Base-by-base conservation (phyloP, 64 coral and sea anemone genomes). In the Astreopora myriophthalma region DNA sequence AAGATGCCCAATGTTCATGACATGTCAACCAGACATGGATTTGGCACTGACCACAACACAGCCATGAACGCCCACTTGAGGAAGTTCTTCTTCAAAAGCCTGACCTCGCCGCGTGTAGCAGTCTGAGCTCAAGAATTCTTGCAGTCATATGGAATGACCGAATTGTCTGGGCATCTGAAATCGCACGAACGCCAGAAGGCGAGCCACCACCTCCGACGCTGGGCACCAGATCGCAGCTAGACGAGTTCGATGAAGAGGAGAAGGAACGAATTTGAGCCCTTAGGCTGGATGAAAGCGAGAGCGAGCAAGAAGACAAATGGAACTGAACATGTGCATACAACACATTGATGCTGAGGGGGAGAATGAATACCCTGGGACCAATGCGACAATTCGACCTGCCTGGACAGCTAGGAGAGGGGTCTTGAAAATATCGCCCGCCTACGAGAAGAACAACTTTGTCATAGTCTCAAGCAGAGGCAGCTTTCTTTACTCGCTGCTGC, bases 1-100 rank as follows among this genome's bases (percentile, higher is more conserved):
- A 28, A 66, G 64, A 73, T 26, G 37, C 2, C 69, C 85, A 73
- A 87, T 87, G 27, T 52, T 74, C 42, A 73, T 73, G 38, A 73
- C 28, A 17, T 51, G 66, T 11, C 68, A 87, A 12, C 22, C 25
- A 22, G 27, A 73, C 5, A 37, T 87, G 48, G 23, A 73, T 20
- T 87, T 87, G 85, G 26, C 0, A 24, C 3, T 31, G 39, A 87
- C 13, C 64, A 87, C 26, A 49, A 55, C 7, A 34, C 14, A 2
- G 85, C 85, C 19, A 87, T 87, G 85, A 67, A 87, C 23, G 37
- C 25, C 28, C 39, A 42, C 9, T 25, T 60, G 17, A 44, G 30
- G 12, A 87, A 19, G 19, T 87, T 69, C 27, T 49, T 5, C 19
- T 73, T 87, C 68, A 67, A 71, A 62, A 31, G 36, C 14, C 84